A percentile compares a stretch with the other conserved stretches of the same genome.
phyloP scores from a whole-genome alignment of 64 coral and sea anemone species.

The Dendronephthya gigantea region DNA sequence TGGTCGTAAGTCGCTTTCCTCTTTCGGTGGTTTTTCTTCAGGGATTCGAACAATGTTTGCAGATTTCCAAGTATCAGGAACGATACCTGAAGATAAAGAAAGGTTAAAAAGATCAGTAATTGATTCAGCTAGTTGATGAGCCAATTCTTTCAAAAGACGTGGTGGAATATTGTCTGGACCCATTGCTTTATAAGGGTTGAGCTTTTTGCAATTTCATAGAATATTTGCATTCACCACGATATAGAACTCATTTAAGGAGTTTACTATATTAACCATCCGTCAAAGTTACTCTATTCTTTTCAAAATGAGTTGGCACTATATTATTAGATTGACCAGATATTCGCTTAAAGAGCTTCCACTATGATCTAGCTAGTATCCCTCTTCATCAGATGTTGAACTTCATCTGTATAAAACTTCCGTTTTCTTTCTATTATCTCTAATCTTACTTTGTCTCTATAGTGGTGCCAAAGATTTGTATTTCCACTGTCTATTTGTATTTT shows the following conservation, averaged over 20 bases:
- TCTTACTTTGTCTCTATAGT: constrained; percentile 23
- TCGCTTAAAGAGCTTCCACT: constrained; percentile 39
- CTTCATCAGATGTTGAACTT: constrained; percentile 20
- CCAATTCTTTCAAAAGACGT: constrained; percentile 32
- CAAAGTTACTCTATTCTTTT: background rate
- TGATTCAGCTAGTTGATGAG: background rate
- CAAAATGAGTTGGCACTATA: background rate
- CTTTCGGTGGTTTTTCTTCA: background rate
- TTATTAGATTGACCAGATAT: constrained; percentile 8
- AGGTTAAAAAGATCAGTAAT: constrained; percentile 19
- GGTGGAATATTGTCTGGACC: background rate
- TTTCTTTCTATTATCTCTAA: constrained; percentile 10
- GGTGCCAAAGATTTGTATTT: constrained; percentile 3
- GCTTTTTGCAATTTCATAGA: background rate
- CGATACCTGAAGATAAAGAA: background rate
- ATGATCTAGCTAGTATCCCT: background rate
- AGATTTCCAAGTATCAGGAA: background rate
- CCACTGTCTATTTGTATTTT: too few species aligned
- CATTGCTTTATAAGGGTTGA: background rate
- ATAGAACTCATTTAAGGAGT: constrained; percentile 28
- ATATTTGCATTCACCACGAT: constrained; percentile 40
- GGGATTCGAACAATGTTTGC: background rate
- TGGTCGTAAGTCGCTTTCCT: constrained; percentile 2
- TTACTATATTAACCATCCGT: background rate
- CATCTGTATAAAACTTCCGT: constrained; percentile 16